Conservation (phyloP, 2,113 vertebrate genomes). For the Python bivittatus region DNA sequence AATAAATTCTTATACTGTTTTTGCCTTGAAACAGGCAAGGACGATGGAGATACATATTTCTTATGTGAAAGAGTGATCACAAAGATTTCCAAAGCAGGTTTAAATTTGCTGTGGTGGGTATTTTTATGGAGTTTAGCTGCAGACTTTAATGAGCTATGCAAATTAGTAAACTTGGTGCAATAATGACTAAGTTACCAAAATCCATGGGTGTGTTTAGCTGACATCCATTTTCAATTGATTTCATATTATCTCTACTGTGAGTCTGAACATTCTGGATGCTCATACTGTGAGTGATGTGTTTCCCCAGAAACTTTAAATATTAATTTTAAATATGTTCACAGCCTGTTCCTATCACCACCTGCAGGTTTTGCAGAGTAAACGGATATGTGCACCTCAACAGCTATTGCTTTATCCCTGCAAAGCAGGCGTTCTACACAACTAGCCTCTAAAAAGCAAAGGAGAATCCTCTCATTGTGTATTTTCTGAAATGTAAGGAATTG, state of each 20-base stretch:
- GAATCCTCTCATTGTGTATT: not conserved
- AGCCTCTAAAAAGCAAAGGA: not conserved
- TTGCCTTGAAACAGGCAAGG: slow-evolving; percentile 50
- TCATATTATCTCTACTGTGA: slow-evolving; percentile 14
- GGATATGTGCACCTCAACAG: not conserved
- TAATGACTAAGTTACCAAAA: slow-evolving; percentile 25
- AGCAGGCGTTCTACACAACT: not conserved
- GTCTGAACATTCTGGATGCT: slow-evolving; percentile 36
- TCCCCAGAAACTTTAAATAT: slow-evolving; percentile 19
- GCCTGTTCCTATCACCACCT: not conserved
- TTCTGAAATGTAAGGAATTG: not conserved
- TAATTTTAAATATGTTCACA: slow-evolving; percentile 31
- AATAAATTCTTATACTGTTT: slow-evolving; percentile 55
- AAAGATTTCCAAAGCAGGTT: slow-evolving; percentile 40
- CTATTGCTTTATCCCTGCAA: not conserved
- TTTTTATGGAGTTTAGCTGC: slow-evolving; percentile 55
- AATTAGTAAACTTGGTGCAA: slow-evolving; percentile 49
- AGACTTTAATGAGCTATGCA: slow-evolving; percentile 39
- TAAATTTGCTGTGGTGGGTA: slow-evolving; percentile 51
- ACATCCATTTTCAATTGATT: rapidly evolving
- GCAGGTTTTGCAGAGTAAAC: not conserved
- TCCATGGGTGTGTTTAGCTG: slow-evolving; percentile 31
- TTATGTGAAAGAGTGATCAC: slow-evolving; percentile 28
- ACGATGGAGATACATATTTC: slow-evolving; percentile 41
- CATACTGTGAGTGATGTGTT: slow-evolving; percentile 6